phyloP scores from a whole-genome alignment of 2,888 invertebrate genomes.

The Sesia bembeciformis region DNA sequence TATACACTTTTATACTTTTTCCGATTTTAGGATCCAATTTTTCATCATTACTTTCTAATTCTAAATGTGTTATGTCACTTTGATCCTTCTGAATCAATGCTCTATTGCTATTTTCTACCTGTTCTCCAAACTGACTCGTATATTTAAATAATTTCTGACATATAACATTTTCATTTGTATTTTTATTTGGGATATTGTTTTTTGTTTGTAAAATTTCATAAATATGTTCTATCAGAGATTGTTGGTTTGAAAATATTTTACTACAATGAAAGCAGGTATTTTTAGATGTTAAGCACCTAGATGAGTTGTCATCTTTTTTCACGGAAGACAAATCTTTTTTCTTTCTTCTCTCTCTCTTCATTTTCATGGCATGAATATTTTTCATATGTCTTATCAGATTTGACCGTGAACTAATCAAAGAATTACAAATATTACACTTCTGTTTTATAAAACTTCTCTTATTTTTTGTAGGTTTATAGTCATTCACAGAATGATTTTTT shows the following conservation, averaged over 20 bases:
- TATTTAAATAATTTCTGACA: not conserved
- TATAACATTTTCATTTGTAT: not conserved
- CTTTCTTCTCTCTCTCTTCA: not conserved
- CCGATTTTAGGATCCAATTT: not conserved
- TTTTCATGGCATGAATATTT: slow-evolving; percentile 16
- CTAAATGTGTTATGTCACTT: not conserved
- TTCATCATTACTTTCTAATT: not conserved
- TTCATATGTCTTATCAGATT: slow-evolving; percentile 22
- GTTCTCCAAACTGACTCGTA: not conserved
- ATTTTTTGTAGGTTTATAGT: not conserved
- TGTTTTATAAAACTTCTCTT: slow-evolving; percentile 1
- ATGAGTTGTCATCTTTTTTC: not conserved
- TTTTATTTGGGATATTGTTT: not conserved
- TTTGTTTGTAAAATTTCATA: slow-evolving; percentile 33
- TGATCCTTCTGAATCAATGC: too few species aligned
- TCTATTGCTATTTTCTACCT: too few species aligned
- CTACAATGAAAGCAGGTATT: slow-evolving; percentile 44
- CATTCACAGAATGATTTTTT: not conserved
- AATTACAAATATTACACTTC: slow-evolving; percentile 23
- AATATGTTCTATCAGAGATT: slow-evolving; percentile 44
- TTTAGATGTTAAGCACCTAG: not conserved
- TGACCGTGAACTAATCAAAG: slow-evolving; percentile 8
- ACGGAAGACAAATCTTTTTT: too few species aligned
- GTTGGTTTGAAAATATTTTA: slow-evolving; percentile 27
- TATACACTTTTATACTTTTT: not conserved